A percentile compares a stretch with the other conserved stretches of the same genome.
These are phyloP conservation scores for Sebastes wilsoni DNA, from an alignment of 2,797 vertebrate genomes.

Conservation along the genomic window DNA sequence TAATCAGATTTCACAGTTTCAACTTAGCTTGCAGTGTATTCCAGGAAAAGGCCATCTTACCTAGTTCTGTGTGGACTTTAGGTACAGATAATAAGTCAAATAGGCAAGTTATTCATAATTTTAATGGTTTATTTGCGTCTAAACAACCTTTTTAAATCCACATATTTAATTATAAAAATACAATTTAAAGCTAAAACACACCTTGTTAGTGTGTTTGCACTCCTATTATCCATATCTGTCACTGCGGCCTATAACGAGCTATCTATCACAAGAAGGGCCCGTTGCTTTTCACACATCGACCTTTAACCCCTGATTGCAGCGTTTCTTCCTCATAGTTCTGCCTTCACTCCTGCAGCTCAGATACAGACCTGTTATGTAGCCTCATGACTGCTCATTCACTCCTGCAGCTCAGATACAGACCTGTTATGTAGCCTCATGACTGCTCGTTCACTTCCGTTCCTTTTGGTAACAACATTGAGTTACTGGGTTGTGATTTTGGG, in stretches of 20 bases:
- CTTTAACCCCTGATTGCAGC: constrained; percentile 71
- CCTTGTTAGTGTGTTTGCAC: accelerated
- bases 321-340: constrained; percentile 24
- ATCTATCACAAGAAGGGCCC: constrained; percentile 22
- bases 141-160: background rate
- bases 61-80: too few relatives aligned
- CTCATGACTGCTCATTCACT: too few relatives aligned
- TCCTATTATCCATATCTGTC: background rate
- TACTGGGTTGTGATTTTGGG: background rate
- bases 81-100: too few relatives aligned
- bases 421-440: too few relatives aligned
- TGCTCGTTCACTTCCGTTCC: background rate
- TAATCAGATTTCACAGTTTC: too few relatives aligned
- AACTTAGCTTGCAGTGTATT: too few relatives aligned
- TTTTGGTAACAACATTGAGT: background rate
- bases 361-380: too few relatives aligned
- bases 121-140: background rate
- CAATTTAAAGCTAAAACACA: background rate
- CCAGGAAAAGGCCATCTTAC: too few relatives aligned
- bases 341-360: too few relatives aligned
- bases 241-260: constrained; percentile 4
- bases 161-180: background rate
- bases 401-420: too few relatives aligned
- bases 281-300: constrained; percentile 64
- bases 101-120: background rate